Evolutionary conservation across 64 coral and sea anemone species (phyloP).

Genomic region (Actinia tenebrosa): DNA sequence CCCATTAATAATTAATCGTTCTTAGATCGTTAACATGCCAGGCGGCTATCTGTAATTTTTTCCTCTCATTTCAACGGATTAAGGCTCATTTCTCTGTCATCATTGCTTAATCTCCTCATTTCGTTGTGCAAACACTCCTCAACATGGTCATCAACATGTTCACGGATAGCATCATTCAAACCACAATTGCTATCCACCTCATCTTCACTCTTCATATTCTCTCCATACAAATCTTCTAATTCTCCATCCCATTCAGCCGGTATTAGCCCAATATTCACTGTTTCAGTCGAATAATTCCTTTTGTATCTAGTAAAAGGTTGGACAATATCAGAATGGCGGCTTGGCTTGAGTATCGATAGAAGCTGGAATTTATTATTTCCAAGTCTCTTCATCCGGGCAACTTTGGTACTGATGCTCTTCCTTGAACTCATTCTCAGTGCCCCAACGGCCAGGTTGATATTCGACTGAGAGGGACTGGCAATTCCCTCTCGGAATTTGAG

Average conservation of each 20-base stretch:
- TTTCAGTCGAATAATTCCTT: slow-evolving; percentile 16
- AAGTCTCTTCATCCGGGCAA: background rate
- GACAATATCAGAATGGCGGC: background rate
- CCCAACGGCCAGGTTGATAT: slow-evolving; percentile 22
- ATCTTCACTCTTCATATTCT: background rate
- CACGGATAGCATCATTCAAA: background rate
- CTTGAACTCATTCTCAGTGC: slow-evolving; percentile 32
- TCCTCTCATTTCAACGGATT: no score
- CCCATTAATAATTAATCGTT: background rate
- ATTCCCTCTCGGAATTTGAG: background rate
- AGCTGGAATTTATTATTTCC: background rate
- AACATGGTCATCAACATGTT: background rate
- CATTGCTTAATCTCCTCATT: no score
- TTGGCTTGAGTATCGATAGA: background rate
- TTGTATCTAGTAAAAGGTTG: background rate
- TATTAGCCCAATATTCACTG: slow-evolving; percentile 43
- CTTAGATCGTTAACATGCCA: background rate
- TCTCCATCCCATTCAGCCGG: slow-evolving; percentile 39
- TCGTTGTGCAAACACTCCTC: background rate
- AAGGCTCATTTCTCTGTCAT: no score
- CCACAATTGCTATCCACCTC: background rate
- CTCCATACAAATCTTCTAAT: slow-evolving; percentile 21
- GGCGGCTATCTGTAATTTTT: no score
- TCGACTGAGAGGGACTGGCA: slow-evolving; percentile 29
- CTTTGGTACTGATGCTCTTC: slow-evolving; percentile 8